Evolutionary conservation across 1,140 invertebrate species (phyloP).

Genomic region (Phocides pigmalion): DNA sequence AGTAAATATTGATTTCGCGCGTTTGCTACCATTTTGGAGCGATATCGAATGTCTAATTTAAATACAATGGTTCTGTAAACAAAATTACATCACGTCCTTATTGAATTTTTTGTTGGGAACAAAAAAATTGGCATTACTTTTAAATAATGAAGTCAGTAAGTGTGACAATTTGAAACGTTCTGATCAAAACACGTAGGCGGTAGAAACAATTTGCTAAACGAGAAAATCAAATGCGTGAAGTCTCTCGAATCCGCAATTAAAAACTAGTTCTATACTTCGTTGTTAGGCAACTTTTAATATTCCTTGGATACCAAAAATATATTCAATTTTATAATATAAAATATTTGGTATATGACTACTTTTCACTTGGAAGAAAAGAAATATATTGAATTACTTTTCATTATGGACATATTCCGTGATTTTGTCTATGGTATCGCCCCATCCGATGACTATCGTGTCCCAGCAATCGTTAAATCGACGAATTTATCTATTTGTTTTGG

Average conservation of each 20-base stretch:
- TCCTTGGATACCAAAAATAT: too few species aligned
- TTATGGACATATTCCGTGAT: too few species aligned
- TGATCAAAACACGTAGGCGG: conserved; percentile 15
- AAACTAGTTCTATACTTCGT: too few species aligned
- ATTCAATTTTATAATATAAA: too few species aligned
- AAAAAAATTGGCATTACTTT: conserved; percentile 35
- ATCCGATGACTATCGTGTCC: too few species aligned
- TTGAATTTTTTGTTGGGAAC: conserved; percentile 20
- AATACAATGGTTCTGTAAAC: conserved; percentile 32
- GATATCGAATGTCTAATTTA: conserved; percentile 34
- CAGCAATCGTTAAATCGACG: too few species aligned
- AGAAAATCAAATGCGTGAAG: conserved; percentile 23
- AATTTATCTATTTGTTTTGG: too few species aligned
- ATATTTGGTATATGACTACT: too few species aligned
- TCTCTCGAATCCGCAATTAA: background rate
- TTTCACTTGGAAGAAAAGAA: too few species aligned
- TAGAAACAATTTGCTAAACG: conserved; percentile 14
- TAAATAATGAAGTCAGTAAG: conserved; percentile 34
- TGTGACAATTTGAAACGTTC: conserved; percentile 33
- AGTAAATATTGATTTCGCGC: conserved; percentile 36
- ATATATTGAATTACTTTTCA: too few species aligned
- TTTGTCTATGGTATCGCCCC: too few species aligned
- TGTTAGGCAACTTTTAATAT: too few species aligned
- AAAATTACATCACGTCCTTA: conserved; percentile 35
- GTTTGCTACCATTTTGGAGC: conserved; percentile 30